Evolutionary conservation across 2,113 vertebrate species (phyloP).

Genomic region (Chascanopsetta lugubris): DNA sequence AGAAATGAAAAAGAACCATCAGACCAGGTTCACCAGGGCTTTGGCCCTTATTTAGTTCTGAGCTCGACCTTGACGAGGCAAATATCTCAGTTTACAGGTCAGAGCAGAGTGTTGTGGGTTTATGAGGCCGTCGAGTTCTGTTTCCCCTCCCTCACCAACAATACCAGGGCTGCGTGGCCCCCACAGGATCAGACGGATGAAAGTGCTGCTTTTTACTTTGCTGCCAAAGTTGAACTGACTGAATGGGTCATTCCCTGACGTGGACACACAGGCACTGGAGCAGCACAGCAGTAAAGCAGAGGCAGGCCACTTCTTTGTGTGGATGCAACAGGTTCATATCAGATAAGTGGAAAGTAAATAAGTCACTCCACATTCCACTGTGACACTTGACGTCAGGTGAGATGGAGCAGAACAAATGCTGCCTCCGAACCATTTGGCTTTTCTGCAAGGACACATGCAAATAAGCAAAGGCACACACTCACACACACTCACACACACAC

Average conservation of each 20-base stretch:
- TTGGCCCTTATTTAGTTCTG: conserved; percentile 31
- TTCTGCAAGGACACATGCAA: conserved; percentile 17
- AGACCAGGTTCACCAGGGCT: background rate
- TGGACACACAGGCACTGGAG: too few relatives aligned
- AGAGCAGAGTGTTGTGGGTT: conserved; percentile 9
- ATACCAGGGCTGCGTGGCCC: background rate
- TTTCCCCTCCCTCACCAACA: conserved; percentile 19
- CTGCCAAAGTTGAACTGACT: too few relatives aligned
- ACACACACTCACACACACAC: too few relatives aligned
- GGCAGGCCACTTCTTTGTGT: too few relatives aligned
- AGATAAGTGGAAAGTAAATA: background rate
- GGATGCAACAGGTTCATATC: too few relatives aligned
- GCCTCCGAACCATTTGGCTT: conserved; percentile 15
- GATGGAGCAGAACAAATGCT: conserved; percentile 9
- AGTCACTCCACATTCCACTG: background rate
- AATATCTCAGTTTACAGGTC: conserved; percentile 47
- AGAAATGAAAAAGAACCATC: background rate
- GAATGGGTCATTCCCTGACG: too few relatives aligned
- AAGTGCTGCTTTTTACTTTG: background rate
- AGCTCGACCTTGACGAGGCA: conserved; percentile 58
- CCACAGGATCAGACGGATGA: background rate
- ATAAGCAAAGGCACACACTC: conserved; percentile 5
- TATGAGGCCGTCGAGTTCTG: conserved; percentile 21
- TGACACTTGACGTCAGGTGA: background rate
- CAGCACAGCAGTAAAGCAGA: too few relatives aligned